Conservation (phyloP, 2,113 vertebrate species). For the Macrotis lagotis region DNA sequence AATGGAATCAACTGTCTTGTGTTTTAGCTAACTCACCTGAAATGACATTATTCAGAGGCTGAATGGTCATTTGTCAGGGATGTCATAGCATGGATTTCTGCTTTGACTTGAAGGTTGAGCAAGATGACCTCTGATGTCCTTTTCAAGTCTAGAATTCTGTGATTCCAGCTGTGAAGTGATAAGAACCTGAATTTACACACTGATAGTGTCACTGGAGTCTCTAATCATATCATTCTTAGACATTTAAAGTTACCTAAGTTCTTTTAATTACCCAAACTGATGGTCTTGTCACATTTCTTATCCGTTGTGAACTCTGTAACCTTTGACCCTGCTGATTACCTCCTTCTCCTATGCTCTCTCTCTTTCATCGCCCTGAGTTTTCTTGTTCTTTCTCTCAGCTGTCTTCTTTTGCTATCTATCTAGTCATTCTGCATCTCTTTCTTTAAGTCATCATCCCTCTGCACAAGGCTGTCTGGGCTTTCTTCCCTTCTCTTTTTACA, state of each 20-base stretch:
- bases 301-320: not conserved
- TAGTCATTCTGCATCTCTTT: not conserved
- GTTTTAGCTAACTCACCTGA: not conserved
- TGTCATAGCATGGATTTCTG: not conserved
- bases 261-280: not conserved
- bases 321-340: not conserved
- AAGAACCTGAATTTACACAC: not conserved
- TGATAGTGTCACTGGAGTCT: not conserved
- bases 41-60: not conserved
- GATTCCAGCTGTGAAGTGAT: not conserved
- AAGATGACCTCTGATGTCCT: constrained; percentile 4
- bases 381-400: not conserved
- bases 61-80: constrained; percentile 11
- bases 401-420: not conserved
- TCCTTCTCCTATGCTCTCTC: not conserved
- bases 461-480: not conserved
- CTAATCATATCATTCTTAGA: not conserved
- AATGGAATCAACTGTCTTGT: constrained; percentile 19
- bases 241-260: not conserved
- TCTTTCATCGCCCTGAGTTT: not conserved
- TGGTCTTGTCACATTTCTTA: not conserved
- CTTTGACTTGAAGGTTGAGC: not conserved
- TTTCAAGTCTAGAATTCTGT: constrained; percentile 18
- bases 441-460: not conserved
- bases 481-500: not conserved